Conservation (phyloP, 2,113 vertebrate genomes). For the Willisornis vidua region DNA sequence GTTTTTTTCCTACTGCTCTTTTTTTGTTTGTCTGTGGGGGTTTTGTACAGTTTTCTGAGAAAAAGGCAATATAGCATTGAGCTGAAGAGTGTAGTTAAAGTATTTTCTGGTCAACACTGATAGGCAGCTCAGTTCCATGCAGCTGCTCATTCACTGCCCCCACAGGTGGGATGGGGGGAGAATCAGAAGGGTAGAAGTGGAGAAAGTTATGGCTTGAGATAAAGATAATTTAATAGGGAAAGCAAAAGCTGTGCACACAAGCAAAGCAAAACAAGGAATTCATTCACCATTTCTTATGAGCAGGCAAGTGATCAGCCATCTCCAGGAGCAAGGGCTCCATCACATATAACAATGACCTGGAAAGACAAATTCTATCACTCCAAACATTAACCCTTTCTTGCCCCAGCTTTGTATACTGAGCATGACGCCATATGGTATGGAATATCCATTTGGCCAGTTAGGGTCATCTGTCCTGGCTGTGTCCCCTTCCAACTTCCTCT, state of each 20-base stretch:
- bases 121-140: background rate
- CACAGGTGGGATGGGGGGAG: background rate
- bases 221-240: background rate
- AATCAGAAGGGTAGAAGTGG: background rate
- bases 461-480: background rate
- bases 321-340: background rate
- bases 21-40: background rate
- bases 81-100: background rate
- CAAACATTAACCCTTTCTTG: background rate
- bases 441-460: background rate
- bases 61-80: background rate
- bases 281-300: background rate
- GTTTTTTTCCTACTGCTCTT: background rate
- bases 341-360: background rate
- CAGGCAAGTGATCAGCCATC: background rate
- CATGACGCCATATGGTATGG: background rate
- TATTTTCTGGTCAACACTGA: background rate
- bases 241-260: background rate
- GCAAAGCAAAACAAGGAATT: background rate
- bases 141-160: background rate
- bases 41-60: background rate
- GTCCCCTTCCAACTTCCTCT: background rate
- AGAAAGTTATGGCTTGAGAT: background rate
- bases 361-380: background rate
- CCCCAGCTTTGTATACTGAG: background rate